These are phyloP conservation scores for Chrysocyon brachyurus DNA, from an alignment of 2,797 vertebrate genomes.

Conservation along the genomic window DNA sequence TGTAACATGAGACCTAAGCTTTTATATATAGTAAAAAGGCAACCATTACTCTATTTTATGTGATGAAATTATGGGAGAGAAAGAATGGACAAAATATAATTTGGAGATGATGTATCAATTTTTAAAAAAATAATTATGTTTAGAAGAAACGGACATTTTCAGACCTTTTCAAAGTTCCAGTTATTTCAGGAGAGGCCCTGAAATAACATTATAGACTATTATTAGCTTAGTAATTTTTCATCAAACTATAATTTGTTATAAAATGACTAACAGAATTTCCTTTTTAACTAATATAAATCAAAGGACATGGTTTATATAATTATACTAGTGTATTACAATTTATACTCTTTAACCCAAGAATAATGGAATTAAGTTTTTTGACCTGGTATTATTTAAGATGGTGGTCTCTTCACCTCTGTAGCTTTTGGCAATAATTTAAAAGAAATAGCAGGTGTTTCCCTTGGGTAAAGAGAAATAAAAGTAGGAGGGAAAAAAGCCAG, in stretches of 20 bases:
- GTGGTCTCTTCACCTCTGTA: neutral
- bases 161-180: neutral
- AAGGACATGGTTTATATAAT: neutral
- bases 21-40: slow-evolving; percentile 60
- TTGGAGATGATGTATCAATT: neutral
- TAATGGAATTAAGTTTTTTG: slow-evolving; percentile 24
- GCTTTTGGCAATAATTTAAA: slow-evolving; percentile 5
- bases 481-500: neutral
- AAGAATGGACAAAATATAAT: slow-evolving; percentile 47
- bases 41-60: slow-evolving; percentile 32
- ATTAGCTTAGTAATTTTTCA: slow-evolving; percentile 22
- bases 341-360: neutral
- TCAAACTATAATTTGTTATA: slow-evolving; percentile 38
- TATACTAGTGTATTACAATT: neutral
- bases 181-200: slow-evolving; percentile 26
- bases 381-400: neutral
- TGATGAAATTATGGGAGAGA: neutral
- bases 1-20: slow-evolving; percentile 61
- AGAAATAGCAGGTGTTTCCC: neutral
- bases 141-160: slow-evolving; percentile 29
- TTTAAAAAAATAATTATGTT: neutral
- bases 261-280: slow-evolving; percentile 46
- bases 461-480: neutral
- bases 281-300: slow-evolving; percentile 51
- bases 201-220: slow-evolving; percentile 28